These are phyloP conservation scores for Rousettus leschenaultii DNA, from an alignment of 2,113 vertebrate species.

Conservation along the genomic window DNA sequence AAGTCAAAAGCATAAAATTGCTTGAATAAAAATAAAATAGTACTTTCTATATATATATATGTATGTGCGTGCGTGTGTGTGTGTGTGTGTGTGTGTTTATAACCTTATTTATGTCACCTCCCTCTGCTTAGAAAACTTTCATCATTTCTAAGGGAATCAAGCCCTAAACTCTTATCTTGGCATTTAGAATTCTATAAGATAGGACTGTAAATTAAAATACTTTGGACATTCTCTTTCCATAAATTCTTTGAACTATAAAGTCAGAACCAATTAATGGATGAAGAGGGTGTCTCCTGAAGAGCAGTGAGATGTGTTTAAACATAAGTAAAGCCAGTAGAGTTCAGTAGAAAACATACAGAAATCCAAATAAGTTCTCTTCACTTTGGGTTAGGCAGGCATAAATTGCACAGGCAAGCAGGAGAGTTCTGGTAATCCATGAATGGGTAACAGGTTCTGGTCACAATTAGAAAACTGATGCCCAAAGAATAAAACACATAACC, in stretches of 20 bases:
- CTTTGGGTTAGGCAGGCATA: background rate
- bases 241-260: background rate
- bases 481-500: background rate
- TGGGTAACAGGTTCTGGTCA: background rate
- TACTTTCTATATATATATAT: too few species aligned
- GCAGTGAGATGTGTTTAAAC: background rate
- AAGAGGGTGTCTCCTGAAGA: background rate
- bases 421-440: background rate
- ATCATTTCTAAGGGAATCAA: background rate
- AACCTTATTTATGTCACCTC: background rate
- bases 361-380: constrained; percentile 18
- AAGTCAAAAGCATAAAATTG: constrained; percentile 19
- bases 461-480: constrained; percentile 5
- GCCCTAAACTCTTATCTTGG: constrained; percentile 2
- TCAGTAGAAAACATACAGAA: constrained; percentile 1
- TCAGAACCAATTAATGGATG: background rate
- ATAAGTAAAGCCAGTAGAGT: background rate
- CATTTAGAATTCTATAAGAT: background rate
- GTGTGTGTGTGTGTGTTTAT: too few species aligned
- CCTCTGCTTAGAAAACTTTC: background rate
- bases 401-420: background rate
- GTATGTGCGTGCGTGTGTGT: too few species aligned
- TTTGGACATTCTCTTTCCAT: background rate
- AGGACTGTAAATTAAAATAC: background rate
- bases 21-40: background rate